These are phyloP conservation scores for Syngnathus floridae DNA, from an alignment of 2,113 vertebrate species.

Conservation along the genomic window DNA sequence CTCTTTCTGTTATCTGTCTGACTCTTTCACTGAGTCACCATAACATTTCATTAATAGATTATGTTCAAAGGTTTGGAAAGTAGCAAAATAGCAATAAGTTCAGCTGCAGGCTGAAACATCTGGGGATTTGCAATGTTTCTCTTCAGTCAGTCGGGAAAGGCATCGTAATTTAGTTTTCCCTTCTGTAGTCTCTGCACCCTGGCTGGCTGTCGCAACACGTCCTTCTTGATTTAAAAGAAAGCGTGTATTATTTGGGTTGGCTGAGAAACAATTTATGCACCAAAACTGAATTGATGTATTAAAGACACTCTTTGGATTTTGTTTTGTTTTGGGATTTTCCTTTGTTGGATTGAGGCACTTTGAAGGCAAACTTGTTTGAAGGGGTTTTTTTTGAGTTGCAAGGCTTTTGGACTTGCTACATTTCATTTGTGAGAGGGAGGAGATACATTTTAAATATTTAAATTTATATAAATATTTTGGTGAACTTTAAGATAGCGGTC, in stretches of 20 bases:
- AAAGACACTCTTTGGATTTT: conserved; percentile 64
- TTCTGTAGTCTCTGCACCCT: conserved; percentile 50
- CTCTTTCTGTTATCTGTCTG: neutral
- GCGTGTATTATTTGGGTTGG: conserved; percentile 68
- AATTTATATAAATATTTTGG: too few relatives aligned
- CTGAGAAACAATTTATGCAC: conserved; percentile 52
- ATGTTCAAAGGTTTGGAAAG: neutral
- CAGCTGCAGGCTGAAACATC: conserved; percentile 20
- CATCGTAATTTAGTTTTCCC: conserved; percentile 54
- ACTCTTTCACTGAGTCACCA: neutral
- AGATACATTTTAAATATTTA: conserved; percentile 28
- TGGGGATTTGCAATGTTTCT: conserved; percentile 37
- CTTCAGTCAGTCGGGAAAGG: conserved; percentile 45
- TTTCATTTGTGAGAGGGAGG: conserved; percentile 12
- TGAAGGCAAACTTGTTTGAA: conserved; percentile 46
- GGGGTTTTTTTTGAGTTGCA: conserved; percentile 16
- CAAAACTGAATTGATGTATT: conserved; percentile 66
- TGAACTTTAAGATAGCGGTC: neutral
- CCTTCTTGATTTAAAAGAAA: conserved; percentile 66
- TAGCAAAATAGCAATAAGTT: neutral
- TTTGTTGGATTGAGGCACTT: conserved; percentile 55
- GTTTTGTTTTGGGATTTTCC: conserved; percentile 58
- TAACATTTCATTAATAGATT: conserved; percentile 3
- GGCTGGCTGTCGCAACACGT: conserved; percentile 60
- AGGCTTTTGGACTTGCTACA: conserved; percentile 23